Evolutionary conservation across 2,797 vertebrate genomes (phyloP), one percentile per base, ranked within the genome.

Genomic region (Rhinophrynus dorsalis): DNA sequence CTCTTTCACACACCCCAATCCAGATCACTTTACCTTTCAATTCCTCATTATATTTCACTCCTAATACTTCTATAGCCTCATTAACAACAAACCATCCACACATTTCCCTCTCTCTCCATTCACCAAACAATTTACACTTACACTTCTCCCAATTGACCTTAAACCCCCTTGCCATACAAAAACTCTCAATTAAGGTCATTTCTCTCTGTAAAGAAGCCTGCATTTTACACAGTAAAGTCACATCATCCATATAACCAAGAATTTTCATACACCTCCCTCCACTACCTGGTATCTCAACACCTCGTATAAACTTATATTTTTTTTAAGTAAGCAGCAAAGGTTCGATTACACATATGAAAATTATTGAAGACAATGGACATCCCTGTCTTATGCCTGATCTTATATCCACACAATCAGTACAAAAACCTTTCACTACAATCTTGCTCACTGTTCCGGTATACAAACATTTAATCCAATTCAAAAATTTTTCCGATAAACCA

Each of bases 31-130:
- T 3, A 1, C 26, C n/a, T 2, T 6, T 6, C 7, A 54, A 2
- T 1, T 54, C 13, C 0, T 17, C 7, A 0, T 20, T 8, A 29
- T 9, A 54, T 4, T 17, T 2, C 1, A 54, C 17, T 11, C 51
- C 29, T 5, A 33, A 5, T 10, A 30, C 15, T 20, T 23, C 4
- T 3, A 20, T 32, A 8, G 3, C 15, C 1, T 6, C 3, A 1
- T 6, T n/a, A 1, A 4, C 4, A 9, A 17, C 17, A 3, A 6
- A 5, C 38, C 38, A 27, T 10, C 15, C 50, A 5, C 26, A 1
- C 3, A 7, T 1, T 8, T 32, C 13, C 1, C 1, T 6, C 3
- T 18, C 32, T 5, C 1, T 11, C 2, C 12, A 20, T 1, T 1
- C 18, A 6, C 32, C 54, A n/a, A 56, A 56, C 1, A 56, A 1